Percentiles rank a stretch among this genome's conserved stretches.
These are phyloP conservation scores for Empidonax traillii DNA, from an alignment of 2,113 vertebrate species.

Conservation along the genomic window DNA sequence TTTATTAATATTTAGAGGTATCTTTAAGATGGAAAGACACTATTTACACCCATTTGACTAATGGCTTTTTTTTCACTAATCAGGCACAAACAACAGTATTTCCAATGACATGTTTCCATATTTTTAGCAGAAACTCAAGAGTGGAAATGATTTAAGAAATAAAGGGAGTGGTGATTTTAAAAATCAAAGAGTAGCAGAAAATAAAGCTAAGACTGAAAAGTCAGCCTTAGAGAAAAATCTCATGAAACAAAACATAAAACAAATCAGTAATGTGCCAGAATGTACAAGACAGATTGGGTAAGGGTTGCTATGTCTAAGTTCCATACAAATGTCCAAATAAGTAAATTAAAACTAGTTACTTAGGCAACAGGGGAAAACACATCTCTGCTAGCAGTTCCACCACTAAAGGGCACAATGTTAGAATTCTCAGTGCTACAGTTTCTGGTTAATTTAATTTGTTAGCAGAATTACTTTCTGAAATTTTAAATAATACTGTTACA, in stretches of 20 bases:
- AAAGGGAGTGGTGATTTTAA: neutral
- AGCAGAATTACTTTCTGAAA: neutral
- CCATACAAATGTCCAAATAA: neutral
- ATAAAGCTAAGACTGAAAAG: neutral
- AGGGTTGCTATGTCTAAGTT: neutral
- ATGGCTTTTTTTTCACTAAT: neutral
- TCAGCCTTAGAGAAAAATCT: neutral
- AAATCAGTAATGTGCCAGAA: neutral
- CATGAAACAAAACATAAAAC: neutral
- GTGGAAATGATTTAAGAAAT: neutral
- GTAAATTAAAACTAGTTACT: neutral
- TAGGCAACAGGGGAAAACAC: neutral
- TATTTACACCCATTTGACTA: neutral
- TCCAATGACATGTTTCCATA: neutral
- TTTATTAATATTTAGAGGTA: neutral
- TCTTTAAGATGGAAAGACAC: neutral
- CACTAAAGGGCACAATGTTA: neutral
- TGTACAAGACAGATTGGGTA: neutral
- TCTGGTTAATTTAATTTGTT: conserved; percentile 16
- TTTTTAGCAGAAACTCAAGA: neutral
- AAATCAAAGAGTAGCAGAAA: neutral
- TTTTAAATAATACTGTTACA: neutral
- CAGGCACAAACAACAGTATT: neutral
- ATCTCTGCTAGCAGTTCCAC: neutral
- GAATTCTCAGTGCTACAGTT: neutral